Evolutionary conservation across 2,113 vertebrate genomes (phyloP).

Genomic region (Sporophila hypoxantha): DNA sequence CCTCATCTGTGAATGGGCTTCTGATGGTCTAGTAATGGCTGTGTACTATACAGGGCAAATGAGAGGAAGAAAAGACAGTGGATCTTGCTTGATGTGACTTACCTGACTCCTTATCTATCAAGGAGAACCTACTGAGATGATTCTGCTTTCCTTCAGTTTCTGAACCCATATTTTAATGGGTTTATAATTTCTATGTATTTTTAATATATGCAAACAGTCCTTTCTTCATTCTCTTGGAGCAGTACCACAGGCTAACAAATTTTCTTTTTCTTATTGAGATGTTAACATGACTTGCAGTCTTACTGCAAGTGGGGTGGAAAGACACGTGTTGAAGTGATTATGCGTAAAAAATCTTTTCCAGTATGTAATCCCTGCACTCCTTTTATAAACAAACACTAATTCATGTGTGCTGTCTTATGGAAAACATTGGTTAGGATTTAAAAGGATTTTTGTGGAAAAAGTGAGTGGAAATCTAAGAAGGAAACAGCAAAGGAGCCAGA

Average conservation of each 20-base stretch:
- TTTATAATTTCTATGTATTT: neutral
- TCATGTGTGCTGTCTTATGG: neutral
- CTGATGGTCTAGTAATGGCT: neutral
- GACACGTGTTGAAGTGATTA: conserved; percentile 22
- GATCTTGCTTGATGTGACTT: neutral
- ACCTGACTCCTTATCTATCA: neutral
- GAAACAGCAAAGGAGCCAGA: neutral
- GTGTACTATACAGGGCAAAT: neutral
- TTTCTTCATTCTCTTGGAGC: neutral
- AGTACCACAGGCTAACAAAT: neutral
- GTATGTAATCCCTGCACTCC: neutral
- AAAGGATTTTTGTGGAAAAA: neutral
- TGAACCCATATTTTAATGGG: neutral
- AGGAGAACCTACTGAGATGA: neutral
- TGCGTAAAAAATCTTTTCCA: neutral
- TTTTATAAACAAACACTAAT: conserved; percentile 13
- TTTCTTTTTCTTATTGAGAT: neutral
- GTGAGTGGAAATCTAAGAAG: neutral
- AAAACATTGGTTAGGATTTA: neutral
- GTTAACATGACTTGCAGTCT: conserved; percentile 1
- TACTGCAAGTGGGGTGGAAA: neutral
- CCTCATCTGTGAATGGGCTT: neutral
- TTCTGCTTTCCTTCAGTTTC: neutral
- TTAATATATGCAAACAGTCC: neutral
- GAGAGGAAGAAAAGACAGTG: neutral